Evolutionary conservation across 2,797 vertebrate species (phyloP).

Genomic region (Cottoperca gobio): DNA sequence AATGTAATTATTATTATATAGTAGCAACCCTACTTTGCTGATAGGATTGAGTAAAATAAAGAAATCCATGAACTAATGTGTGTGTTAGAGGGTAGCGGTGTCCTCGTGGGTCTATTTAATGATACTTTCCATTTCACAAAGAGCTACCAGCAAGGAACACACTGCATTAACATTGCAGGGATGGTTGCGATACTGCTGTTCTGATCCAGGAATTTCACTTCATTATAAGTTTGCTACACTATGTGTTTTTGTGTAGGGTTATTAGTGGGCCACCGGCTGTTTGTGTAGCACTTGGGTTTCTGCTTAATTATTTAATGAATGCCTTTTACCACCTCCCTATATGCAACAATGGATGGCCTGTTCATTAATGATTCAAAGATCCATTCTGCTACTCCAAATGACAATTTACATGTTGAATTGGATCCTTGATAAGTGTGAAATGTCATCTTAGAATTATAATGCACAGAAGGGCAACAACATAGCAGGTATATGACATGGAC

Average conservation of each 20-base stretch:
- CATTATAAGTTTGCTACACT: neutral
- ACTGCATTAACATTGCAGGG: neutral
- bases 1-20: too few species aligned
- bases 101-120: neutral
- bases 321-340: slow-evolving; percentile 22
- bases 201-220: neutral
- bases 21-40: neutral
- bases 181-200: neutral
- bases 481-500: neutral
- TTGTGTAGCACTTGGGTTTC: slow-evolving; percentile 35
- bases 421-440: slow-evolving; percentile 11
- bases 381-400: slow-evolving; percentile 28
- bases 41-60: neutral
- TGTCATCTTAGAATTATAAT: neutral
- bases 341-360: slow-evolving; percentile 2
- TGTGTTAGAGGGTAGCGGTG: neutral
- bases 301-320: slow-evolving; percentile 53
- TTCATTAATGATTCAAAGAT: slow-evolving; percentile 52
- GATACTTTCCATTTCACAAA: neutral
- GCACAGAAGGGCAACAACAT: neutral
- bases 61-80: neutral
- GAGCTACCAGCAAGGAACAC: neutral
- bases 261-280: slow-evolving; percentile 12
- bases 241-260: neutral
- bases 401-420: slow-evolving; percentile 18